Evolutionary conservation across 1,140 invertebrate species (phyloP), one percentile per base, ranked within the genome.

Genomic region (Drosophila hydei): DNA sequence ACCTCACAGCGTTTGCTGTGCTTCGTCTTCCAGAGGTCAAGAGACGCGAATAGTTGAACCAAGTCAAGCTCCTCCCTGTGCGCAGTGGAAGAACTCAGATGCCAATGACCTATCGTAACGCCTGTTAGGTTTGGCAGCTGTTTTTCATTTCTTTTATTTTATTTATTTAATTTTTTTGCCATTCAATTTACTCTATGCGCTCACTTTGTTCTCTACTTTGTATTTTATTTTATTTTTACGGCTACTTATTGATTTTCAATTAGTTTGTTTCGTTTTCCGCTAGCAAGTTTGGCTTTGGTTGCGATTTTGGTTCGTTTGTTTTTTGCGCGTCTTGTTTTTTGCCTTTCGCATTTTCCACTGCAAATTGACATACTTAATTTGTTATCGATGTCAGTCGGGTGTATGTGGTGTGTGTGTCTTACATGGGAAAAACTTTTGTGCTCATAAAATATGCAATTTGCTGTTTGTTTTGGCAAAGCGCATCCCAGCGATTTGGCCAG

Each of bases 361-460:
- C 51, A 67, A 83, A 79, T 76, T 88, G 83, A 88, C 83, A 79
- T 79, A 87, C 83, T 87, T 87, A 75, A 88, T 87, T 83, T 75
- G 61, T 78, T 72, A 78, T 75, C 63, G 81, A 73, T 55, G 61
- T 21, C 43, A 51, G 8, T n/a, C 30, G 48, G 25, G 72, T 67
- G 12, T 48, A 27, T 30, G 27, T 59, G 27, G 18, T 38, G 45
- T 14, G 30, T 52, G 70, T 74, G 76, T 70, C 76, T 84, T 74
- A 74, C 81, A 87, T 72, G 77, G 71, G 59, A 77, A 65, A 74
- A 77, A 80, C 65, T 80, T 87, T 76, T 68, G 45, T 61, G 64
- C 78, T 87, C 75, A 87, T 88, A 83, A 79, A 87, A 75, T 88
- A 87, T 88, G 75, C 83, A 88, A 79, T 78, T 73, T 56, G 42